These are phyloP conservation scores for Drosophila yooni DNA, from an alignment of 2,888 invertebrate species.

Conservation along the genomic window DNA sequence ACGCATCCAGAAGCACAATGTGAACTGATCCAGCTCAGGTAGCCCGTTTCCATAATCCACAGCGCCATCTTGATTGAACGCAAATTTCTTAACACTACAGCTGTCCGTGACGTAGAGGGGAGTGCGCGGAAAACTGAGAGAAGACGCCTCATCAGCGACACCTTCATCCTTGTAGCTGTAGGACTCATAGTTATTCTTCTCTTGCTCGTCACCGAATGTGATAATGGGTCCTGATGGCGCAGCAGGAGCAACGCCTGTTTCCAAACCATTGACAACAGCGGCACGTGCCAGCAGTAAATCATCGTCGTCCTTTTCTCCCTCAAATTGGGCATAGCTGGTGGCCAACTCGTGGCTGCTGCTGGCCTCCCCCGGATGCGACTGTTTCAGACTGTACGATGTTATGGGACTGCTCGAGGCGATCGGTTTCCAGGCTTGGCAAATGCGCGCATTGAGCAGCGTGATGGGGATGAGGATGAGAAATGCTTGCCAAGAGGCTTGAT, in stretches of 20 bases:
- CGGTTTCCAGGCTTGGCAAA: conserved; percentile 62
- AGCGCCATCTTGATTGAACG: conserved; percentile 89
- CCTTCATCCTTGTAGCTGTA: conserved; percentile 63
- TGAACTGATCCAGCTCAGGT: conserved; percentile 93
- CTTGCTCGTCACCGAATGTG: conserved; percentile 50
- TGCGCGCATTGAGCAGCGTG: not conserved
- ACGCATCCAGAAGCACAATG: conserved; percentile 93
- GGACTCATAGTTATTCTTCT: conserved; percentile 70
- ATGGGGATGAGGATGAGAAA: conserved; percentile 28
- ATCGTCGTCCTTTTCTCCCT: conserved; percentile 40
- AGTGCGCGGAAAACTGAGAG: conserved; percentile 49
- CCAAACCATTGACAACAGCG: conserved; percentile 39
- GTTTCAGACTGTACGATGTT: conserved; percentile 78
- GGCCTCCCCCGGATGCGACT: conserved; percentile 82
- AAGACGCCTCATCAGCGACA: conserved; percentile 20
- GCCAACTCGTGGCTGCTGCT: conserved; percentile 68
- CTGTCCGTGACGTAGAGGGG: conserved; percentile 84
- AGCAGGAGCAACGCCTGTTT: conserved; percentile 7
- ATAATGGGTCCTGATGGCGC: conserved; percentile 20
- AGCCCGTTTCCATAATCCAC: conserved; percentile 90
- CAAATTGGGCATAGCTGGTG: conserved; percentile 61
- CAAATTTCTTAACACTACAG: conserved; percentile 89
- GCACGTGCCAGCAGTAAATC: conserved; percentile 48
- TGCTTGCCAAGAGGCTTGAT: conserved; percentile 8
- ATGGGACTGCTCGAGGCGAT: conserved; percentile 57